phyloP scores from a whole-genome alignment of 2,888 invertebrate species.

The Stegophylla sp. region DNA sequence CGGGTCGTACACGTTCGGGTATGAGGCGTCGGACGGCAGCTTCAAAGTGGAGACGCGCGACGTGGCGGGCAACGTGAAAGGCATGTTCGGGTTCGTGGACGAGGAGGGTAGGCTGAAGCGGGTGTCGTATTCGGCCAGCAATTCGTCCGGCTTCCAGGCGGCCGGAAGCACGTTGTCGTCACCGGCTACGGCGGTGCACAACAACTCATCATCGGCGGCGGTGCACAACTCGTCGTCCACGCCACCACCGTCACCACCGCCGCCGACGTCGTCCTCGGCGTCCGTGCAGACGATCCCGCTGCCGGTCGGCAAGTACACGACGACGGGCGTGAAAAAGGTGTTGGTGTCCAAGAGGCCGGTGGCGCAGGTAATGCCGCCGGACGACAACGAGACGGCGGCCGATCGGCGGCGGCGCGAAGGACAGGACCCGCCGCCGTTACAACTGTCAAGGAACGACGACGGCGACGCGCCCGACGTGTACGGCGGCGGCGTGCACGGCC shows the following conservation, averaged over 20 bases:
- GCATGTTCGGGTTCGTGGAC: slow-evolving; percentile 83
- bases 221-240: neutral
- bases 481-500: slow-evolving; percentile 26
- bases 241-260: neutral
- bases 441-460: slow-evolving; percentile 56
- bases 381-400: slow-evolving; percentile 37
- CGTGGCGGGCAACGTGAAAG: slow-evolving; percentile 80
- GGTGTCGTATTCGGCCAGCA: slow-evolving; percentile 75
- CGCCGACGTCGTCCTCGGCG: neutral
- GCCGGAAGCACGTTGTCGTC: slow-evolving; percentile 28
- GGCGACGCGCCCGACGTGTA: slow-evolving; percentile 61
- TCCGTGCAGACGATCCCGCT: neutral
- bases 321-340: slow-evolving; percentile 58
- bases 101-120: slow-evolving; percentile 79
- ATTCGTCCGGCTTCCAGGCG: slow-evolving; percentile 65
- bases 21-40: slow-evolving; percentile 84
- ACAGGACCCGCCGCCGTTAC: slow-evolving; percentile 58
- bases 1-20: slow-evolving; percentile 84
- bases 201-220: too few species aligned
- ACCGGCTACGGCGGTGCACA: neutral
- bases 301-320: neutral
- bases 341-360: slow-evolving; percentile 62
- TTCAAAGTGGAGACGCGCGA: slow-evolving; percentile 85
- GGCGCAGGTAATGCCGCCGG: slow-evolving; percentile 18
- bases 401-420: slow-evolving; percentile 56